Conservation (phyloP, 2,797 vertebrate species). For the Dryobates pubescens region DNA sequence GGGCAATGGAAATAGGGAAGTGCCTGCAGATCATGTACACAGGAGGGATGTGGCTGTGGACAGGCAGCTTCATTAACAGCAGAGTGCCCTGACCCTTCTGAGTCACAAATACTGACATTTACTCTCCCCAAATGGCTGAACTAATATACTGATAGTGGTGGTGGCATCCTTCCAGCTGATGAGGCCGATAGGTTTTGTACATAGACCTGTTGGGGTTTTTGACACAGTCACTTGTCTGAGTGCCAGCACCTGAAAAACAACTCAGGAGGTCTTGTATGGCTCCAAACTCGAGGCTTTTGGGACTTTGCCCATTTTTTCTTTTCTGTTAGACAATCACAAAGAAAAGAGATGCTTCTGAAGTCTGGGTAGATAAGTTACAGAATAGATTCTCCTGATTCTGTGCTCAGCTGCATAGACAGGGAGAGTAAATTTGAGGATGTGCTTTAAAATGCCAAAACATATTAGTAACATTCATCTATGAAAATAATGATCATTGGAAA, state of each 20-base stretch:
- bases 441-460: constrained; percentile 29
- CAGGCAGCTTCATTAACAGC: constrained; percentile 3
- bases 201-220: constrained; percentile 42
- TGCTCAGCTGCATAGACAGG: constrained; percentile 1
- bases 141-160: constrained; percentile 1
- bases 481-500: constrained; percentile 36
- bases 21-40: accelerated
- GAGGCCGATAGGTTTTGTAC: constrained; percentile 15
- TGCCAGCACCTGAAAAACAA: constrained; percentile 32
- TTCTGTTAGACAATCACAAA: background rate
- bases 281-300: background rate
- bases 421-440: constrained; percentile 23
- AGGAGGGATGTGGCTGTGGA: background rate
- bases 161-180: constrained; percentile 52
- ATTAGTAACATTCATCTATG: constrained; percentile 1
- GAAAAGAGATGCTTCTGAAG: constrained; percentile 1
- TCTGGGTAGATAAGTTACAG: background rate
- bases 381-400: background rate
- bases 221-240: constrained; percentile 37
- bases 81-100: background rate
- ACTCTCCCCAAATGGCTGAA: constrained; percentile 35
- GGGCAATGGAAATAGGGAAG: background rate
- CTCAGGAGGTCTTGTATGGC: constrained; percentile 23
- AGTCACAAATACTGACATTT: constrained; percentile 13
- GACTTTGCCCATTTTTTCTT: background rate